phyloP scores from a whole-genome alignment of 2,888 invertebrate genomes.

The Brenthis hecate region DNA sequence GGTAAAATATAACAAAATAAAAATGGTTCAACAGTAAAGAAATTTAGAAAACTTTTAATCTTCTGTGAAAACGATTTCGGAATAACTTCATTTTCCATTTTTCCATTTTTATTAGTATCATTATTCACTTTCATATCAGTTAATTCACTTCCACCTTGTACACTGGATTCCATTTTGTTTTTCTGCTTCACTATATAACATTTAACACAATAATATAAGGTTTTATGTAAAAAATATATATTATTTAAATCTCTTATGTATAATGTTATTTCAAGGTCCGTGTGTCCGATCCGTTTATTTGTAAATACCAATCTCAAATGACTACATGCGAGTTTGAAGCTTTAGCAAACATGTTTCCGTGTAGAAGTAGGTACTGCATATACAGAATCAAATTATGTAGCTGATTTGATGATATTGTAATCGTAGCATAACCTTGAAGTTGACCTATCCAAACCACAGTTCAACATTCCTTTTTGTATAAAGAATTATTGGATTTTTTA shows the following conservation, averaged over 20 bases:
- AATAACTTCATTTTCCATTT: conserved; percentile 8
- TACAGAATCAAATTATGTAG: conserved; percentile 8
- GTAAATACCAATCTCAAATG: conserved; percentile 48
- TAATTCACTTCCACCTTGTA: conserved; percentile 39
- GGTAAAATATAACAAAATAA: conserved; percentile 85
- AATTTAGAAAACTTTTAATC: conserved; percentile 49
- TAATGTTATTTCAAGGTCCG: background rate
- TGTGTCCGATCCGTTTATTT: conserved; percentile 46
- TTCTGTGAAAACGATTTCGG: conserved; percentile 40
- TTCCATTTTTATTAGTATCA: conserved; percentile 21
- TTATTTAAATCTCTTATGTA: background rate
- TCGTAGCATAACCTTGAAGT: conserved; percentile 38
- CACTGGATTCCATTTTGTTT: conserved; percentile 37
- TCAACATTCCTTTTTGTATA: conserved; percentile 25
- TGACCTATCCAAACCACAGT: conserved; percentile 38
- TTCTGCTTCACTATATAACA: background rate
- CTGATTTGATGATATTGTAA: conserved; percentile 37
- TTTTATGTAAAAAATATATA: background rate
- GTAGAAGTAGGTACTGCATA: conserved; percentile 35
- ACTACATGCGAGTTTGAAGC: conserved; percentile 37
- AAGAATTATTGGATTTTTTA: background rate
- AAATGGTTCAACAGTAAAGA: conserved; percentile 85
- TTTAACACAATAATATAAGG: background rate
- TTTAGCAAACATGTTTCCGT: conserved; percentile 47
- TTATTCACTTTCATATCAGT: conserved; percentile 14